Evolutionary conservation across 2,113 vertebrate species (phyloP).

Genomic region (Scalopus aquaticus): DNA sequence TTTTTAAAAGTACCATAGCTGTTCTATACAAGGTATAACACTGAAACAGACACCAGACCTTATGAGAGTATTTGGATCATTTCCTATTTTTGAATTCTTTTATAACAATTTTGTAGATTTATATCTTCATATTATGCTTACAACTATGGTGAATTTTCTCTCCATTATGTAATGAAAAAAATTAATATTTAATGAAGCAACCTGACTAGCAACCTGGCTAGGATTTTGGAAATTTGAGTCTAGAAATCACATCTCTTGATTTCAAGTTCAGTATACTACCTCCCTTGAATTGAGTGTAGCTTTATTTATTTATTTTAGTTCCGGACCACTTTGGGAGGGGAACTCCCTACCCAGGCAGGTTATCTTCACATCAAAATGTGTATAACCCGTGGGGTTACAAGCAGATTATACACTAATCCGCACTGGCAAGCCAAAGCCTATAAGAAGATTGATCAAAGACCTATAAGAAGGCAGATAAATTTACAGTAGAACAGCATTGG

Average conservation of each 20-base stretch:
- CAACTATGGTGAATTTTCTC: neutral
- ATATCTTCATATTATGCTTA: constrained; percentile 9
- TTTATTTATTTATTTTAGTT: neutral
- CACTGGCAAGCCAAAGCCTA: neutral
- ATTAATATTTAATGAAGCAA: constrained; percentile 50
- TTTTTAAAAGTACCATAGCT: neutral
- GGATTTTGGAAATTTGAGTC: constrained; percentile 40
- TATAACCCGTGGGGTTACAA: neutral
- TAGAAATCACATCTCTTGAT: constrained; percentile 42
- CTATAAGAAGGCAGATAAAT: constrained; percentile 31
- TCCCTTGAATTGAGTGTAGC: constrained; percentile 19
- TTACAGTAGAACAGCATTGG: neutral
- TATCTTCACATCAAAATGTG: neutral
- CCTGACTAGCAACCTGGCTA: constrained; percentile 15
- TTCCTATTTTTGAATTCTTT: constrained; percentile 38
- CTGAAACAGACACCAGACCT: neutral
- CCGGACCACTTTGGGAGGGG: neutral
- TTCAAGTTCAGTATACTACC: neutral
- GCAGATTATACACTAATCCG: neutral
- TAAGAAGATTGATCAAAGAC: constrained; percentile 54
- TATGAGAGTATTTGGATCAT: constrained; percentile 15
- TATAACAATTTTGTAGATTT: constrained; percentile 28
- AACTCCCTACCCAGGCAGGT: neutral
- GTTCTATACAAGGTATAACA: neutral
- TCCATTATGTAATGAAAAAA: constrained; percentile 44